Evolutionary conservation across 2,113 vertebrate genomes (phyloP).

Genomic region (Circaetus gallicus): DNA sequence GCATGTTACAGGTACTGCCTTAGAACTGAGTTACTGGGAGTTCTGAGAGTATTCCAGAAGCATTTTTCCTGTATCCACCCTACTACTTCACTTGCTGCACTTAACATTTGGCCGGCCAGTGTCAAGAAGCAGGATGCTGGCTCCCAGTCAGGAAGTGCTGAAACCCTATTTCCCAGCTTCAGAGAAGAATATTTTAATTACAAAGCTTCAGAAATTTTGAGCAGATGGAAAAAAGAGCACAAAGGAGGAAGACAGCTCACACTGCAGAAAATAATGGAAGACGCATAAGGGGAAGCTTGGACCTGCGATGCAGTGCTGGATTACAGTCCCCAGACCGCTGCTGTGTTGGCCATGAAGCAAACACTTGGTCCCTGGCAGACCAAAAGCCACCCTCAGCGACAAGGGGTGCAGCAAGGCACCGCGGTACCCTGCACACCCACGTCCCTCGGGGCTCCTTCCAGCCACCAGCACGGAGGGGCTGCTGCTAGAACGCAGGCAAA

Average conservation of each 20-base stretch:
- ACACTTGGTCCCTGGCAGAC: neutral
- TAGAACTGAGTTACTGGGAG: neutral
- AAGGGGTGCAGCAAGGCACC: rapidly evolving
- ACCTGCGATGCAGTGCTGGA: neutral
- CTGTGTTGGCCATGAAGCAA: neutral
- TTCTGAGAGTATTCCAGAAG: neutral
- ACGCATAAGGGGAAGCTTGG: neutral
- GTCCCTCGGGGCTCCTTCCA: neutral
- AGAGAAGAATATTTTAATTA: neutral
- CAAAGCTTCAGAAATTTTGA: neutral
- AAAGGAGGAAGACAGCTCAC: neutral
- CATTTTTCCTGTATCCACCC: neutral
- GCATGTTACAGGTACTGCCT: neutral
- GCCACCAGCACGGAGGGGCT: neutral
- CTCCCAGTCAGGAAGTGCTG: neutral
- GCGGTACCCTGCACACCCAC: neutral
- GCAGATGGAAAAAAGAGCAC: neutral
- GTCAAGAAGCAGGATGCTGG: neutral
- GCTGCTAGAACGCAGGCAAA: neutral
- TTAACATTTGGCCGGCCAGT: neutral
- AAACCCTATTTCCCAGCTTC: neutral
- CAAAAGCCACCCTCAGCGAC: neutral
- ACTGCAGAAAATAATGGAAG: neutral
- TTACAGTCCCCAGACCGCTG: neutral
- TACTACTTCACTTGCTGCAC: neutral